Evolutionary conservation across 2,797 vertebrate genomes (phyloP).

Genomic region (Molossus alvarezi): DNA sequence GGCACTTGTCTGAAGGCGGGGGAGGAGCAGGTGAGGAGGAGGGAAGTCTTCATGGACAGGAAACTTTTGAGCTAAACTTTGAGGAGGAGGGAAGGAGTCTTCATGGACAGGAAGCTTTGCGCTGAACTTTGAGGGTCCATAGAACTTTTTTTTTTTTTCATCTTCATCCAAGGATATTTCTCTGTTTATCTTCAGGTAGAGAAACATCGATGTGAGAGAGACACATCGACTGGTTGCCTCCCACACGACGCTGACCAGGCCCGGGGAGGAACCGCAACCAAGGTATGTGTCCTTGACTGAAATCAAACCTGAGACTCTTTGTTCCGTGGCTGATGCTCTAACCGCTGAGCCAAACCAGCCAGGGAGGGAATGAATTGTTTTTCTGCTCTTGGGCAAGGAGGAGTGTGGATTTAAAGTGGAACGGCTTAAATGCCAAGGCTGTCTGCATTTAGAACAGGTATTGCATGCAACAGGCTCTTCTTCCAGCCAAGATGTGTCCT

Average conservation of each 20-base stretch:
- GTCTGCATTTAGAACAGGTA: constrained; percentile 8
- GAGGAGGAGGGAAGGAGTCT: background rate
- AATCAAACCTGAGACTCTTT: no score
- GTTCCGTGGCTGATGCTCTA: no score
- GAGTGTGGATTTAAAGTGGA: constrained; percentile 47
- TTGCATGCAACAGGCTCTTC: background rate
- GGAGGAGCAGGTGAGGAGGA: background rate
- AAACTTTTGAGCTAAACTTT: background rate
- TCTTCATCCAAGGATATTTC: no score
- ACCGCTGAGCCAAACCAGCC: no score
- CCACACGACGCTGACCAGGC: no score
- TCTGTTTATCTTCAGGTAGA: no score
- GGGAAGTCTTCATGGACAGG: background rate
- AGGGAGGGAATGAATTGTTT: background rate
- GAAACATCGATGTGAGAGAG: no score
- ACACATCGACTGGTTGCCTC: no score
- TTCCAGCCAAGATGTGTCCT: background rate
- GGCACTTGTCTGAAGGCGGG: background rate
- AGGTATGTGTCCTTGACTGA: no score
- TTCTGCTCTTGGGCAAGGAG: constrained; percentile 43
- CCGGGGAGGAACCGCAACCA: no score
- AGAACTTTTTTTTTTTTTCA: background rate
- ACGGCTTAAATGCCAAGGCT: constrained; percentile 22
- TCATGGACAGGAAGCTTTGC: no score
- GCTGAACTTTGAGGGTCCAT: no score